Evolutionary conservation across 2,797 vertebrate species (phyloP), one percentile per base, ranked within the genome.

Genomic region (Meriones psammophilus): DNA sequence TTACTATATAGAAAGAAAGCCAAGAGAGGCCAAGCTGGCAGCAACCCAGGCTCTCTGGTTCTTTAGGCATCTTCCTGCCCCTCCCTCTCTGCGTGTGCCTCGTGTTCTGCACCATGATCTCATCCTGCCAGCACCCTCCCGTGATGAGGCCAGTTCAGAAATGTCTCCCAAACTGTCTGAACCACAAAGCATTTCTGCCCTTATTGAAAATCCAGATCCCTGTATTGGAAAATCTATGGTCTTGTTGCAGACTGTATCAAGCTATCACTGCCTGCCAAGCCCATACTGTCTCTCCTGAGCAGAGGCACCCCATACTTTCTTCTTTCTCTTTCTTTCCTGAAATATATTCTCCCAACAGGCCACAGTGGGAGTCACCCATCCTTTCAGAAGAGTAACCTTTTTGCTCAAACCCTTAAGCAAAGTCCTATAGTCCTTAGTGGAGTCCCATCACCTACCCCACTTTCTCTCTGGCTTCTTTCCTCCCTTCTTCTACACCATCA

Each of bases 231-330:
- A 66, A 2, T 62, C 36, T 30, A 12, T 54, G 86, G 50, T 77
- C 42, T 26, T 74, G n/a, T 5, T 30, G 30, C 2, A 62, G 26
- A 13, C 62, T 13, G 1, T 39, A 20, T 64, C 84, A 4, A 14
- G 10, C 17, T 46, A 15, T 20, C 0, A n/a, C 28, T 0, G 0
- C 36, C 33, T 24, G 81, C 7, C 33, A 4, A 62, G 20, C 74
- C 79, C 73, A 14, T 12, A 5, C 33, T 12, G 3, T 22, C 14
- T 46, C 30, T 58, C 46, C 36, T 3, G 39, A 54, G 15, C 20
- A 18, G 18, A 8, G 50, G 4, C 60, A 22, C 8, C 33, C 58
- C 15, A 0, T 15, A 15, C 46, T 73, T 28, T 13, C 50, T 4
- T 9, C 10, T 50, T 84, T 24, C 54, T 10, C 62, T 66, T 69